These are phyloP conservation scores for Callocephalon fimbriatum DNA, from an alignment of 2,113 vertebrate species.

Conservation along the genomic window DNA sequence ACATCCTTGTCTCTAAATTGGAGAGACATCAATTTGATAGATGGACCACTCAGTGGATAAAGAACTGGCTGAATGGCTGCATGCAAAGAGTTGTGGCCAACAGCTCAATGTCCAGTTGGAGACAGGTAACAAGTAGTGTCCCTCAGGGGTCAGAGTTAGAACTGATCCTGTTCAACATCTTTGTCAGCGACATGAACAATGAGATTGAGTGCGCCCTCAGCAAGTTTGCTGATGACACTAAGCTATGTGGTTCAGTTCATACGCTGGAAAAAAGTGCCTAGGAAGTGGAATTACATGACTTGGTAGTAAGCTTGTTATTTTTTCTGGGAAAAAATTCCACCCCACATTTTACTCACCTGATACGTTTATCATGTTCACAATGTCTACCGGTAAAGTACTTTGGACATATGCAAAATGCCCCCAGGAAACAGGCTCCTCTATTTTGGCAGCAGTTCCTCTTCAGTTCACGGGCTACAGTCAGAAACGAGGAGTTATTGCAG, in stretches of 20 bases:
- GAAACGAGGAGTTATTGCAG: not conserved
- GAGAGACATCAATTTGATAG: not conserved
- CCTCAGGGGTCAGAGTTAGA: not conserved
- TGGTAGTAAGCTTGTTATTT: not conserved
- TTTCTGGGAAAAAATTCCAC: not conserved
- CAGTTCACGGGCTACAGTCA: not conserved
- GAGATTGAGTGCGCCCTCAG: accelerated
- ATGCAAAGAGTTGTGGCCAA: not conserved
- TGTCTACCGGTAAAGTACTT: slow-evolving; percentile 74
- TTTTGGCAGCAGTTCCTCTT: slow-evolving; percentile 81
- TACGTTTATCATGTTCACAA: slow-evolving; percentile 73
- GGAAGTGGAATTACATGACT: not conserved
- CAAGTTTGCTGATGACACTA: not conserved
- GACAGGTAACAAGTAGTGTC: not conserved
- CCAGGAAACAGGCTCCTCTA: slow-evolving; percentile 77
- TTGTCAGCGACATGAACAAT: not conserved
- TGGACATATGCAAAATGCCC: slow-evolving; percentile 73
- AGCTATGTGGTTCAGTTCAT: not conserved
- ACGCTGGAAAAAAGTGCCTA: not conserved
- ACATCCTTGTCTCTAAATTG: not conserved
- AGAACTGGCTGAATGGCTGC: not conserved
- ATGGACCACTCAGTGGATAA: not conserved
- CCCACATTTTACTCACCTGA: slow-evolving; percentile 36
- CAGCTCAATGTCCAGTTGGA: not conserved
- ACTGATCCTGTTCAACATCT: not conserved